Evolutionary conservation across 2,113 vertebrate genomes (phyloP).

Genomic region (Oncorhynchus nerka): DNA sequence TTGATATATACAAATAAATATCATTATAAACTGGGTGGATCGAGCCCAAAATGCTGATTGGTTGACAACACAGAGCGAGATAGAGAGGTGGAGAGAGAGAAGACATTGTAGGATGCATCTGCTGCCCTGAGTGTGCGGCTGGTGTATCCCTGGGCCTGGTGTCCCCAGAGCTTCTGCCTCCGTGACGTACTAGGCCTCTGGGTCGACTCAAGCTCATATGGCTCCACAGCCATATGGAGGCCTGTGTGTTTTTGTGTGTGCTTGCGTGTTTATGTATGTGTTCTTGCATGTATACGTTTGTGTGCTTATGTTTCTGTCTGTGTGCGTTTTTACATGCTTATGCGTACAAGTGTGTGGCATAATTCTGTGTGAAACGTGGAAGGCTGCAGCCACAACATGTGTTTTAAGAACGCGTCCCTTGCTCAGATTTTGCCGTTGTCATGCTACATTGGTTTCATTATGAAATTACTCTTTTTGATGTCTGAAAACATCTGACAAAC

Average conservation of each 20-base stretch:
- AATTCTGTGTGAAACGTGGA: neutral
- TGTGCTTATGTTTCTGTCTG: neutral
- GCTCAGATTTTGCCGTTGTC: too few relatives aligned
- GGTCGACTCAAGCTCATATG: slow-evolving; percentile 3
- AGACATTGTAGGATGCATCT: slow-evolving; percentile 3
- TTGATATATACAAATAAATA: too few relatives aligned
- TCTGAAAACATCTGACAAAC: too few relatives aligned
- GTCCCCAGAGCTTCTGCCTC: slow-evolving; percentile 4
- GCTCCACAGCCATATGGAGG: slow-evolving; percentile 32
- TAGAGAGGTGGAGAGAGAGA: slow-evolving; percentile 5
- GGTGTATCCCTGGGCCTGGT: neutral
- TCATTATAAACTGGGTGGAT: too few relatives aligned
- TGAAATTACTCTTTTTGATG: too few relatives aligned
- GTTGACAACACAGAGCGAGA: neutral
- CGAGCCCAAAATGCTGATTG: too few relatives aligned
- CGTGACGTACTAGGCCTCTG: slow-evolving; percentile 17
- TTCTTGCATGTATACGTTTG: neutral
- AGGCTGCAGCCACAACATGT: neutral
- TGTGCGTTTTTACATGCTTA: neutral
- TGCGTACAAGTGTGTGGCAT: neutral
- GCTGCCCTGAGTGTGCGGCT: slow-evolving; percentile 8
- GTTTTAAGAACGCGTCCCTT: neutral
- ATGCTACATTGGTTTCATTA: too few relatives aligned
- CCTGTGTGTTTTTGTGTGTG: neutral
- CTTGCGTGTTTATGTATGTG: neutral